phyloP scores from a whole-genome alignment of 1,140 invertebrate species.

The Drosophila nigromelanica region DNA sequence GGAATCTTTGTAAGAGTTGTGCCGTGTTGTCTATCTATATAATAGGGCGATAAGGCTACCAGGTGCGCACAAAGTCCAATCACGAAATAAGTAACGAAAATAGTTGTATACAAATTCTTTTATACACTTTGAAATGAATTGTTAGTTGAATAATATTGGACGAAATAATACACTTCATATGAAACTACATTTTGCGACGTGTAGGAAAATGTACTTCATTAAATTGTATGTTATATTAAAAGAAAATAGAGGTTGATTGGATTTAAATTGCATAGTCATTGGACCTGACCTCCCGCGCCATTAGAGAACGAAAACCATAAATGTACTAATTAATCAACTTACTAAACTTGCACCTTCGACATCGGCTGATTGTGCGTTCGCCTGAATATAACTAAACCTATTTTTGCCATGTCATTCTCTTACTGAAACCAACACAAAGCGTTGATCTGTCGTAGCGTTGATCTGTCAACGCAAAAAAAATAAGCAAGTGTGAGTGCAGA shows the following conservation, averaged over 20 bases:
- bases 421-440: neutral
- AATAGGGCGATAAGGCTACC: slow-evolving; percentile 21
- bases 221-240: too few relatives aligned
- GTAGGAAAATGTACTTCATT: too few relatives aligned
- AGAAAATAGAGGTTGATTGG: too few relatives aligned
- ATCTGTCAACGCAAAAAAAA: neutral
- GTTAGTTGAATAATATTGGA: too few relatives aligned
- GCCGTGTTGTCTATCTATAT: slow-evolving; percentile 1
- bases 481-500: too few relatives aligned
- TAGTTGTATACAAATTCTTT: too few relatives aligned
- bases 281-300: neutral
- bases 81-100: slow-evolving; percentile 4
- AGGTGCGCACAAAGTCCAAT: slow-evolving; percentile 36
- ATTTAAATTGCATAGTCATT: too few relatives aligned
- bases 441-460: neutral
- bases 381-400: slow-evolving; percentile 18
- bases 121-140: too few relatives aligned
- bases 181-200: too few relatives aligned
- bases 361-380: slow-evolving; percentile 29
- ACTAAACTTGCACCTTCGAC: slow-evolving; percentile 5
- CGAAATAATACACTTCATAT: too few relatives aligned
- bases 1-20: slow-evolving; percentile 1
- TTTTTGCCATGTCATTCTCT: slow-evolving; percentile 7
- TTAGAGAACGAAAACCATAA: neutral
- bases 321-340: slow-evolving; percentile 22